Evolutionary conservation across 1,140 invertebrate genomes (phyloP).

Genomic region (Leptopilina boulardi): DNA sequence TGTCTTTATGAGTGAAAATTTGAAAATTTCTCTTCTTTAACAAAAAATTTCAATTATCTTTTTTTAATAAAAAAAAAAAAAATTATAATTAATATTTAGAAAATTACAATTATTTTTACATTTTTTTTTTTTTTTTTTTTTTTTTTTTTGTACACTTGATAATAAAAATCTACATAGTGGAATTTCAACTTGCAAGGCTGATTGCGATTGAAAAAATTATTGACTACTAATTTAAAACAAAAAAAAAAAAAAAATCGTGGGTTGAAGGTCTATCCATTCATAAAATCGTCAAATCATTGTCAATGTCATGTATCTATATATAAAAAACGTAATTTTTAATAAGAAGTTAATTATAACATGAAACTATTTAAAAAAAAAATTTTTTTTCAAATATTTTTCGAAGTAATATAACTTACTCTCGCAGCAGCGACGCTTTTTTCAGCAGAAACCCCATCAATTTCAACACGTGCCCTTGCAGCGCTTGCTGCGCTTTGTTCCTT

Average conservation of each 20-base stretch:
- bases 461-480: conserved; percentile 80
- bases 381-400: too few relatives aligned
- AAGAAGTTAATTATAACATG: neutral
- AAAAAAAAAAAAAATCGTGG: conserved; percentile 3
- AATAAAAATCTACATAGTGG: neutral
- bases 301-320: neutral
- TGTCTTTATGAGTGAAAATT: too few relatives aligned
- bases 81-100: too few relatives aligned
- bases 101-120: too few relatives aligned
- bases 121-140: too few relatives aligned
- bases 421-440: conserved; percentile 85
- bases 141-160: too few relatives aligned
- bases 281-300: neutral
- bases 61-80: too few relatives aligned
- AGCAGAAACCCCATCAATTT: conserved; percentile 85
- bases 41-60: too few relatives aligned
- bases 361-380: neutral
- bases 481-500: conserved; percentile 82
- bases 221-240: neutral
- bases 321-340: too few relatives aligned
- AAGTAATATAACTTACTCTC: conserved; percentile 76
- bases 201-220: too few relatives aligned
- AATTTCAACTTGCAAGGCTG: neutral
- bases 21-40: too few relatives aligned
- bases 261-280: neutral